phyloP scores from a whole-genome alignment of 1,140 invertebrate genomes.

The Leptopilina boulardi region DNA sequence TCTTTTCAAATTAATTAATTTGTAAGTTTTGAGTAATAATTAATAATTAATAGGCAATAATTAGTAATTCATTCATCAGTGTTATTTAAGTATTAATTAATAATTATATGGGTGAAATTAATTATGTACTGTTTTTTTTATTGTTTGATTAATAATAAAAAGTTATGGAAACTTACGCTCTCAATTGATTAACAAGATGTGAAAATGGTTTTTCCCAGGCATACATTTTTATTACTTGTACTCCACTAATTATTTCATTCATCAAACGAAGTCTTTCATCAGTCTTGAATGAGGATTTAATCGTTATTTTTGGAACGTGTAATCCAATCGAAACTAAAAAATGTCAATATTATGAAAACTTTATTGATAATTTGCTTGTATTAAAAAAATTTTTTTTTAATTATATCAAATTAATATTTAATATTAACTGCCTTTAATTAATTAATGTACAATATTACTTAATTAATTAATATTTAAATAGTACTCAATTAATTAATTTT shows the following conservation, averaged over 20 bases:
- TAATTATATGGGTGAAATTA: neutral
- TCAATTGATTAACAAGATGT: neutral
- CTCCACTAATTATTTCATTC: conserved; percentile 9
- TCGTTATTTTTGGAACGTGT: neutral
- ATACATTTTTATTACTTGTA: conserved; percentile 13
- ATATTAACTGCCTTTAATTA: no score
- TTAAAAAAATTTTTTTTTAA: conserved; percentile 35
- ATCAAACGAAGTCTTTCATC: neutral
- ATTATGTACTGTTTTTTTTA: no score
- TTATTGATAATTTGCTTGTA: conserved; percentile 40
- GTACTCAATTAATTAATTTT: conserved; percentile 27
- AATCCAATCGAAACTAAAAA: conserved; percentile 15
- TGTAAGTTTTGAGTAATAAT: no score
- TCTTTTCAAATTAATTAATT: no score
- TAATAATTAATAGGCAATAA: no score
- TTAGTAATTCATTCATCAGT: no score
- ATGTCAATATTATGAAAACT: neutral
- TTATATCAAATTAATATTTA: no score
- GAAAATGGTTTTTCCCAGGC: conserved; percentile 12
- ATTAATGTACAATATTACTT: no score
- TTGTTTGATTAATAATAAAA: no score
- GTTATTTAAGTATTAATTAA: no score
- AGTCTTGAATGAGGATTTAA: neutral
- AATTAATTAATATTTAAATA: neutral
- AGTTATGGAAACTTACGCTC: neutral